Evolutionary conservation across 2,797 vertebrate genomes (phyloP).

Genomic region (Neolamprologus multifasciatus): DNA sequence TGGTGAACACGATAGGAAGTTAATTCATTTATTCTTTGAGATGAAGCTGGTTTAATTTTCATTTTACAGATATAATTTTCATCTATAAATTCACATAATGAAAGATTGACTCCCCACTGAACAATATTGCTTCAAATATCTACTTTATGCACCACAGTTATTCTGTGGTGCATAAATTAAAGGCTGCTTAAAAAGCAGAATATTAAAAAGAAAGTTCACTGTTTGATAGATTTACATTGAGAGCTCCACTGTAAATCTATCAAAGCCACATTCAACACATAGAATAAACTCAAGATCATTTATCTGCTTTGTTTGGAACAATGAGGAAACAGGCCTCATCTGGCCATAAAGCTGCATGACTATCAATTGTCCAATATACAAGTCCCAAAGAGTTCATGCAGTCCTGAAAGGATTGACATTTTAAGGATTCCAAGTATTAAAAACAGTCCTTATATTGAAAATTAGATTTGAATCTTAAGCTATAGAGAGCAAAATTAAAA

Average conservation of each 20-base stretch:
- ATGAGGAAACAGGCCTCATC: not conserved
- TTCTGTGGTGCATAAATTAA: not conserved
- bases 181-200: not conserved
- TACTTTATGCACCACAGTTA: not conserved
- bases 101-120: not conserved
- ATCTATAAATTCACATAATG: not conserved
- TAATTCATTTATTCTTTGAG: not conserved
- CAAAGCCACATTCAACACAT: not conserved
- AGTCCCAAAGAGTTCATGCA: not conserved
- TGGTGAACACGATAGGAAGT: not conserved
- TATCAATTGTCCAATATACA: not conserved
- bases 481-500: not conserved
- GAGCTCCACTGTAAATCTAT: not conserved
- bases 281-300: not conserved
- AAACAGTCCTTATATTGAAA: not conserved
- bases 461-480: not conserved
- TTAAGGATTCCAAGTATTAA: not conserved
- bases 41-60: not conserved
- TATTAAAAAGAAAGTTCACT: not conserved
- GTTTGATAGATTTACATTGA: not conserved
- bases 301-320: not conserved
- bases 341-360: not conserved
- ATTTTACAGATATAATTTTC: not conserved
- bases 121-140: not conserved
- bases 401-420: not conserved